phyloP scores from a whole-genome alignment of 2,888 invertebrate genomes.

The Aleiodes leptofemur region DNA sequence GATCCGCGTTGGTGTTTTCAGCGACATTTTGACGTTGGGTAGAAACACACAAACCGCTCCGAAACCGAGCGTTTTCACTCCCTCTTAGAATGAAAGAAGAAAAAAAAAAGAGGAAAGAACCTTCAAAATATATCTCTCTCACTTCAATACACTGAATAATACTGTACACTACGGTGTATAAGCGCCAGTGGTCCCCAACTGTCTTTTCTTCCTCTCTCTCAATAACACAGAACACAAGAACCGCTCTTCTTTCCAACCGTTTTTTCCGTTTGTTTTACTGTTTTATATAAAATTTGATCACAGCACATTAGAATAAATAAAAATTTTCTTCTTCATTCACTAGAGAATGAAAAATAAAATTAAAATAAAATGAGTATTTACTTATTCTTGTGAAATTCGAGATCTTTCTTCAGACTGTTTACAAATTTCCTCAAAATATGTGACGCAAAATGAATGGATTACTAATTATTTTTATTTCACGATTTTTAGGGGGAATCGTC shows the following conservation, averaged over 20 bases:
- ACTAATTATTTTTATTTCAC: background rate
- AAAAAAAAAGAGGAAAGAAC: background rate
- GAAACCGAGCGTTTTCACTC: slow-evolving; percentile 41
- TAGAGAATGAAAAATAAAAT: background rate
- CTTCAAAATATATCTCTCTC: slow-evolving; percentile 42
- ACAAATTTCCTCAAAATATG: background rate
- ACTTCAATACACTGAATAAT: slow-evolving; percentile 36
- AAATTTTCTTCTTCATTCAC: background rate
- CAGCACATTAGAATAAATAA: background rate
- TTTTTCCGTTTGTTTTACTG: slow-evolving; percentile 1
- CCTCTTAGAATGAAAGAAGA: slow-evolving; percentile 36
- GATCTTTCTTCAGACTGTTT: background rate
- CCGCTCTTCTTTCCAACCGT: slow-evolving; percentile 7
- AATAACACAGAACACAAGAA: slow-evolving; percentile 4
- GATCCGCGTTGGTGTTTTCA: slow-evolving; percentile 70
- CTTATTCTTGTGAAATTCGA: slow-evolving; percentile 17
- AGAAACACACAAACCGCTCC: slow-evolving; percentile 55
- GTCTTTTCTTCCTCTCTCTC: slow-evolving; percentile 6
- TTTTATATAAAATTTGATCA: background rate
- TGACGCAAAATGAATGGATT: too few species aligned
- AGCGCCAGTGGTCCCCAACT: slow-evolving; percentile 4
- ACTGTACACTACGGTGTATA: slow-evolving; percentile 58
- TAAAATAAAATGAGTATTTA: slow-evolving; percentile 9
- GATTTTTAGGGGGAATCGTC: background rate
- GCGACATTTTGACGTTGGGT: slow-evolving; percentile 70